phyloP scores from a whole-genome alignment of 2,797 vertebrate genomes.

The Aselliscus stoliczkanus region DNA sequence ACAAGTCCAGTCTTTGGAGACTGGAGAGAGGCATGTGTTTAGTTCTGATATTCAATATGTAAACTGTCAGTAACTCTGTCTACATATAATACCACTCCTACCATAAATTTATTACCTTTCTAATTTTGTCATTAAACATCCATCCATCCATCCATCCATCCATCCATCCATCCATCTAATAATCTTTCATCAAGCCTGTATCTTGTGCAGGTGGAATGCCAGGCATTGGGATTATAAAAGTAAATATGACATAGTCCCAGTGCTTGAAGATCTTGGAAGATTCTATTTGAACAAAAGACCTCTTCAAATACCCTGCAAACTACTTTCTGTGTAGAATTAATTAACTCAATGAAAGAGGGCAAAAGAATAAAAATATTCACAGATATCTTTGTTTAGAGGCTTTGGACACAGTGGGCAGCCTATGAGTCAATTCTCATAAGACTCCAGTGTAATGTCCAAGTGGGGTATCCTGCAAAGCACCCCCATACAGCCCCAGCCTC shows the following conservation, averaged over 20 bases:
- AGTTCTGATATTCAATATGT: not conserved
- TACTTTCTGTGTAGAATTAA: not conserved
- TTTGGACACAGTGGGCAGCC: not conserved
- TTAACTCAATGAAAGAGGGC: not conserved
- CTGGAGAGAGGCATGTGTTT: not conserved
- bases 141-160: not conserved
- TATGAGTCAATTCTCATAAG: not conserved
- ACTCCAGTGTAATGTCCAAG: not conserved
- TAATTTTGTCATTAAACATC: not conserved
- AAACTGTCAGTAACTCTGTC: not conserved
- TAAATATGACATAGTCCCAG: not conserved
- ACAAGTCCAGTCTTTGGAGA: not conserved
- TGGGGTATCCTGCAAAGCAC: not conserved
- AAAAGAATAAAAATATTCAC: not conserved
- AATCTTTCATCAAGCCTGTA: not conserved
- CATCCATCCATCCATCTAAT: not conserved
- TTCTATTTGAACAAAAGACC: not conserved
- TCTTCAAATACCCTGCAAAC: not conserved
- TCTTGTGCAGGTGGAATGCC: not conserved
- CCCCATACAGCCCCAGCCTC: not conserved
- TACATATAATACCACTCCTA: not conserved
- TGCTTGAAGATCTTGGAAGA: not conserved
- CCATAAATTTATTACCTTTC: not conserved
- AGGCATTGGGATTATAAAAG: not conserved
- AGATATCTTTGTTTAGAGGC: not conserved